phyloP scores from a whole-genome alignment of 2,113 vertebrate species.

The Stegostoma tigrinum region DNA sequence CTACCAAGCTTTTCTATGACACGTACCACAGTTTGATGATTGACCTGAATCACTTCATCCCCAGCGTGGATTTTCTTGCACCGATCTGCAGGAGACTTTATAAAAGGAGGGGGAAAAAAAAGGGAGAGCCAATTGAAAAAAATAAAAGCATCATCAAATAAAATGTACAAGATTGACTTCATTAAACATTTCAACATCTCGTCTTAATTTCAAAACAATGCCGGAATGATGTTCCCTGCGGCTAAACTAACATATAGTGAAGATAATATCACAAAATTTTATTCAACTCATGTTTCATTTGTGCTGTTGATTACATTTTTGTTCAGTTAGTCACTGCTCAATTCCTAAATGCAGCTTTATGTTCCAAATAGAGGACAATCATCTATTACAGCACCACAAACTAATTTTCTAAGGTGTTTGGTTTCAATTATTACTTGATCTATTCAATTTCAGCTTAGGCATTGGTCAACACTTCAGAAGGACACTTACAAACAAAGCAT shows the following conservation, averaged over 20 bases:
- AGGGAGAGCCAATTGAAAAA: not conserved
- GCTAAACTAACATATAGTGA: not conserved
- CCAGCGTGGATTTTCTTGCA: constrained; percentile 97
- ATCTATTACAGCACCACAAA: not conserved
- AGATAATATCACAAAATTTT: not conserved
- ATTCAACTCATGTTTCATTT: not conserved
- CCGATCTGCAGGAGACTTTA: constrained; percentile 86
- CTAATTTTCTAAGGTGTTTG: too few relatives aligned
- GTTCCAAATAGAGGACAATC: not conserved
- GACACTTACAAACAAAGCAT: not conserved
- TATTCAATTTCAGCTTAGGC: not conserved
- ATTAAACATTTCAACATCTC: not conserved
- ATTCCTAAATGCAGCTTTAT: not conserved
- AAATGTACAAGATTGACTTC: constrained; percentile 15
- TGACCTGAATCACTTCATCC: constrained; percentile 82
- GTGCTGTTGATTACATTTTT: not conserved
- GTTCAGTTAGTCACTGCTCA: not conserved
- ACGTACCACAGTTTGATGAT: constrained; percentile 81
- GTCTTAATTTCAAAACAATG: not conserved
- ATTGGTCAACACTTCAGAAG: not conserved
- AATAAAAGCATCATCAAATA: not conserved
- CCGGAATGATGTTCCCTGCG: not conserved
- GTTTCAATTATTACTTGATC: not conserved
- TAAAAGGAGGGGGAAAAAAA: constrained; percentile 42
- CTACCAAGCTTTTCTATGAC: constrained; percentile 45